phyloP scores from a whole-genome alignment of 2,113 vertebrate genomes.

The Ariopsis seemanni region DNA sequence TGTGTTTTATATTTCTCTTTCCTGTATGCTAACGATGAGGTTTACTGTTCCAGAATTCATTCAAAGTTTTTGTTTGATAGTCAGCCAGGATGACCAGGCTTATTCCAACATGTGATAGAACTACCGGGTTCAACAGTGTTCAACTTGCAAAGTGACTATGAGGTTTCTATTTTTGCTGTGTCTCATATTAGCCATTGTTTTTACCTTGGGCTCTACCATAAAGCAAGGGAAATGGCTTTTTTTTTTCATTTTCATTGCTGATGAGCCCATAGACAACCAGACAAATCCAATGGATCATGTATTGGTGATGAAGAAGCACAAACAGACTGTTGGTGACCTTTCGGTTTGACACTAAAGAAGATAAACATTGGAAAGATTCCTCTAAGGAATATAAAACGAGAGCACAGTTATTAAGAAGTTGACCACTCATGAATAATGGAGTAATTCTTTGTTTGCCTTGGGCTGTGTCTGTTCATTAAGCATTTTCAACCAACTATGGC shows the following conservation, averaged over 20 bases:
- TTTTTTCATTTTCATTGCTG: neutral
- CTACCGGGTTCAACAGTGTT: slow-evolving; percentile 4
- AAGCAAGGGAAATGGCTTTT: neutral
- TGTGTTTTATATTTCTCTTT: slow-evolving; percentile 50
- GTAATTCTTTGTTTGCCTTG: slow-evolving; percentile 2
- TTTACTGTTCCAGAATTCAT: slow-evolving; percentile 35
- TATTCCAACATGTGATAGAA: slow-evolving; percentile 18
- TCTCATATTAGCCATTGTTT: neutral
- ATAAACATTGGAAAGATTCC: neutral
- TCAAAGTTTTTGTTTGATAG: slow-evolving; percentile 35
- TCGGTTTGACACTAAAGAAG: slow-evolving; percentile 2
- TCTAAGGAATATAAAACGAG: neutral
- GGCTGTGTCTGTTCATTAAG: neutral
- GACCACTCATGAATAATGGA: slow-evolving; percentile 2
- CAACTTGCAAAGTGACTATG: slow-evolving; percentile 8
- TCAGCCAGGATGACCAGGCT: slow-evolving; percentile 37
- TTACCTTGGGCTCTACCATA: neutral
- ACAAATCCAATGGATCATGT: neutral
- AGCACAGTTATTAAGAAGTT: neutral
- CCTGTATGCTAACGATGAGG: slow-evolving; percentile 53
- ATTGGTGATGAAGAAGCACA: neutral
- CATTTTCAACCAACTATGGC: neutral
- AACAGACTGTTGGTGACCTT: neutral
- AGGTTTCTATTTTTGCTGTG: neutral
- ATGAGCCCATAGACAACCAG: neutral